Conservation (phyloP, 2,797 vertebrate species). For the Podarcis lilfordi region DNA sequence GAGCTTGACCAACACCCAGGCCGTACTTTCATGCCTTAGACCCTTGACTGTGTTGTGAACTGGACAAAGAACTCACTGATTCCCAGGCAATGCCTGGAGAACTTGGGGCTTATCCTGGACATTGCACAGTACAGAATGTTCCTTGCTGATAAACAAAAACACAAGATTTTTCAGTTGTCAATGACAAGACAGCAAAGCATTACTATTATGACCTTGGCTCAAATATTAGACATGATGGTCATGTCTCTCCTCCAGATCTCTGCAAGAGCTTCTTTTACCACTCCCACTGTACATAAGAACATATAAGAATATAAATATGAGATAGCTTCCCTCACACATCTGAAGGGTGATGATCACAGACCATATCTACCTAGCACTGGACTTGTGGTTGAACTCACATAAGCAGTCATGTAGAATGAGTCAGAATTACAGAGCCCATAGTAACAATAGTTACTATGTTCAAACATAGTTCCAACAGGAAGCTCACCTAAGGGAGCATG, state of each 20-base stretch:
- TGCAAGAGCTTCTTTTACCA: neutral
- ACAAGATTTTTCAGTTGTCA: neutral
- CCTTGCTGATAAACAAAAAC: neutral
- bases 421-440: neutral
- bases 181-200: neutral
- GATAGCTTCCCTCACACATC: neutral
- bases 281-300: neutral
- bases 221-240: neutral
- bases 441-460: neutral
- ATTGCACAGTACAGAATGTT: neutral
- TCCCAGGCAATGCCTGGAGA: neutral
- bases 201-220: neutral
- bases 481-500: neutral
- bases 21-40: neutral
- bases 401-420: neutral
- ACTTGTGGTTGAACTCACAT: neutral
- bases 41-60: neutral
- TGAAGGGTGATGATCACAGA: neutral
- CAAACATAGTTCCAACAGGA: too few species aligned
- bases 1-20: neutral
- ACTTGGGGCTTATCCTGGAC: neutral
- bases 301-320: too few species aligned
- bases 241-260: neutral
- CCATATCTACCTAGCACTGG: neutral
- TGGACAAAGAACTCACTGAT: neutral